Percentiles rank a stretch among this genome's conserved stretches.
Evolutionary conservation across 2,797 vertebrate genomes (phyloP).

Genomic region (Brotula barbata): DNA sequence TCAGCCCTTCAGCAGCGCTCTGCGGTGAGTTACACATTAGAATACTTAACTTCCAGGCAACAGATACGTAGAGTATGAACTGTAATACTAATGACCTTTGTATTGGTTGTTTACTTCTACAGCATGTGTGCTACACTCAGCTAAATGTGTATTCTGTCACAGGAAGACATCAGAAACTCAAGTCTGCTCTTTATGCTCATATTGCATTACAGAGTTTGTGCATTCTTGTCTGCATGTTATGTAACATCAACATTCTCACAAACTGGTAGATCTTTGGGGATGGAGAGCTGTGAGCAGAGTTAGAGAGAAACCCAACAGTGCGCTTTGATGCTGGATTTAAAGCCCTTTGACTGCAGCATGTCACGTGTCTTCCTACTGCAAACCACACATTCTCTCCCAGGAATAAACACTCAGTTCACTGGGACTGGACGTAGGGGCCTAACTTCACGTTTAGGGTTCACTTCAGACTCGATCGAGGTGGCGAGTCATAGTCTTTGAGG

Average conservation of each 20-base stretch:
- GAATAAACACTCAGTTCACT: neutral
- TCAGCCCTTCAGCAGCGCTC: constrained; percentile 46
- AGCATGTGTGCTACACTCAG: neutral
- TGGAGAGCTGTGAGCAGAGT: constrained; percentile 9
- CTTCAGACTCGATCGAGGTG: too few species aligned
- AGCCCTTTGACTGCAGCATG: neutral
- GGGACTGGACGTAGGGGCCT: neutral
- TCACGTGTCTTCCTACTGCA: neutral
- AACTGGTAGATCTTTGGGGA: constrained; percentile 2
- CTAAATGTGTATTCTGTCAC: neutral
- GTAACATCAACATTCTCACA: constrained; percentile 45
- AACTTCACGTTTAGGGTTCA: constrained; percentile 18
- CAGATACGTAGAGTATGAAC: neutral
- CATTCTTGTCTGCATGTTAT: constrained; percentile 63
- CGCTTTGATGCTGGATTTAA: neutral
- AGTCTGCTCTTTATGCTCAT: constrained; percentile 37
- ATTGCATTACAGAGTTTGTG: constrained; percentile 44
- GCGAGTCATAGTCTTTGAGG: constrained; percentile 6
- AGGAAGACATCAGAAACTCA: constrained; percentile 3
- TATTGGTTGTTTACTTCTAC: neutral
- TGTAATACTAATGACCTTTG: neutral
- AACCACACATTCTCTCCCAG: neutral
- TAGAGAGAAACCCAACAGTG: neutral
- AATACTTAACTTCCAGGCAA: constrained; percentile 13
- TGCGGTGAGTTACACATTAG: constrained; percentile 52